Base-by-base conservation (phyloP, 2,797 vertebrate species). In the Galagoides demidoff region DNA sequence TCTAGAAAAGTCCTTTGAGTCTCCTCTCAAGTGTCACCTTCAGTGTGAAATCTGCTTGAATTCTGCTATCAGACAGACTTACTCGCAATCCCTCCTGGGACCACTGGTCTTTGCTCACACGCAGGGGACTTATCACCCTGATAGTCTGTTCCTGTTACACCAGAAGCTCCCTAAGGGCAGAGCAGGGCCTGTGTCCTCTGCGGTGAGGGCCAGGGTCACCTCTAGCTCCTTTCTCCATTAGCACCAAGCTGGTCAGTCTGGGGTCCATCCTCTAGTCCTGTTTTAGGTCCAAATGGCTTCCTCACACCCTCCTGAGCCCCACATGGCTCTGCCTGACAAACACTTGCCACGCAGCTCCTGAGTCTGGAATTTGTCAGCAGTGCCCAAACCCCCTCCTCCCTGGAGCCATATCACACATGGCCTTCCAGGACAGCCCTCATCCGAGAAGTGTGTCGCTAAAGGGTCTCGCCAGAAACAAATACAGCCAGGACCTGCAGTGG, bases 41-140 rank as follows among this genome's bases (percentile, higher is more conserved):
- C 70, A 12, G 10, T 9, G 0, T 0, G 49, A 45, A 49, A 59
- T 27, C 1, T 9, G 57, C 23, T 31, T 78, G 43, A 64, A n/a
- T 7, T 22, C 0, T 1, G 1, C 43, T 23, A 2, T 43, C 57
- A 76, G 39, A 57, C 19, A 19, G 74, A 43, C 31, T n/a, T 43
- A 5, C 37, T 12, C 19, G 0, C 13, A 2, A 7, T 3, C 14
- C 12, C 3, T 29, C 57, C 19, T 2, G 49, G 77, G 34, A 4
- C 27, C 0, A 1, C 0, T 7, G 22, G 45, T 19, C 61, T 71
- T 57, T 82, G 66, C 45, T 90, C 5, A 2, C 2, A 0, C 37
- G 23, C 55, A 2, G 0, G 31, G 27, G 0, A 11, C 16, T 91
- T 49, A 76, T 57, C 0, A 0, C 55, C 39, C 27, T 9, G 1